These are phyloP conservation scores for Phengaris alcon DNA, from an alignment of 2,888 invertebrate genomes.

Conservation along the genomic window DNA sequence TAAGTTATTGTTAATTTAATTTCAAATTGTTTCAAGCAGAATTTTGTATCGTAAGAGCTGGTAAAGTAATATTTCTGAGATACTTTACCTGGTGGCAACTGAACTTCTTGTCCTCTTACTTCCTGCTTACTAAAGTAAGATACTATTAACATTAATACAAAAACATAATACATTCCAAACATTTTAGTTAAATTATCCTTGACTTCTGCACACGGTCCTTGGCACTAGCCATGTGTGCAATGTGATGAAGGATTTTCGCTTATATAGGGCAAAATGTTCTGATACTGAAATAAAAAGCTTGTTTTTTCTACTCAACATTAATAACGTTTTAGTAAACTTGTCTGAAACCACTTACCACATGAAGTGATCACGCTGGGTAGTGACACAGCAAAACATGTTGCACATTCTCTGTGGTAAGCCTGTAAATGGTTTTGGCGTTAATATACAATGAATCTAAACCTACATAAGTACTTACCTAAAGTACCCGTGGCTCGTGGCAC, in stretches of 20 bases:
- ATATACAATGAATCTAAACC: no score
- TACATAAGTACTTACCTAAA: no score
- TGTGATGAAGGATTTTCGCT: conserved; percentile 32
- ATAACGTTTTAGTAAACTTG: conserved; percentile 52
- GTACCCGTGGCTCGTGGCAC: no score
- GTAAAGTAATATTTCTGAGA: neutral
- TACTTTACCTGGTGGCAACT: conserved; percentile 56
- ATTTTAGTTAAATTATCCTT: conserved; percentile 11
- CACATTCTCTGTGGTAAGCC: neutral
- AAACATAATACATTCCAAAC: conserved; percentile 40
- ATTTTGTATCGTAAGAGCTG: neutral
- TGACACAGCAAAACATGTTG: conserved; percentile 32
- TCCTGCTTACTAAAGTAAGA: conserved; percentile 50
- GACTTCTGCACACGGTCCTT: conserved; percentile 26
- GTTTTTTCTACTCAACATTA: conserved; percentile 44
- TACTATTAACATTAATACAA: conserved; percentile 45
- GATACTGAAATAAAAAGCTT: conserved; percentile 36
- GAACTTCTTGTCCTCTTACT: conserved; percentile 58
- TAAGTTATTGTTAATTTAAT: no score
- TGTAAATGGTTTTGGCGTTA: neutral
- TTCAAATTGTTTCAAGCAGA: no score
- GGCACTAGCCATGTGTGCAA: conserved; percentile 31
- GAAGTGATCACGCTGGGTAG: conserved; percentile 43
- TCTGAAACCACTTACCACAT: conserved; percentile 42
- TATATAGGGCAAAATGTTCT: conserved; percentile 38